Conservation (phyloP, 2,797 vertebrate species). For the Vireo griseus region DNA sequence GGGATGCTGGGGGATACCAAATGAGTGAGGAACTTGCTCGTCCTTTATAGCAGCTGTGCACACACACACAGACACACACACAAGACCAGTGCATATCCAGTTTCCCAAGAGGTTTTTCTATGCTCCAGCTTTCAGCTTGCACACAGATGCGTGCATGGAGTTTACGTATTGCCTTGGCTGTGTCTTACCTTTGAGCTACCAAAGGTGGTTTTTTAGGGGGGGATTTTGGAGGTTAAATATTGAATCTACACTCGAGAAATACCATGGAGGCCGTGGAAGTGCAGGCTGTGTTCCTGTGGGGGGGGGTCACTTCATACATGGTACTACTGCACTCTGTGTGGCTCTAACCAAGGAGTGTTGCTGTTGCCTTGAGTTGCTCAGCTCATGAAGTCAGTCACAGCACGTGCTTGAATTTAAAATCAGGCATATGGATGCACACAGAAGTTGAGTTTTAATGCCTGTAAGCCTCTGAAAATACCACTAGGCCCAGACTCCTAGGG, state of each 20-base stretch:
- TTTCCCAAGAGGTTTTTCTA: neutral
- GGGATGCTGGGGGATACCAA: neutral
- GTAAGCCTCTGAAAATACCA: neutral
- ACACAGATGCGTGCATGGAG: rapidly evolving
- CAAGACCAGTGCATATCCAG: neutral
- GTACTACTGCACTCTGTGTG: rapidly evolving
- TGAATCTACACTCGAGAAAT: neutral
- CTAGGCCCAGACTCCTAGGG: neutral
- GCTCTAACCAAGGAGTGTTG: neutral
- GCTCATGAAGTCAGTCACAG: neutral
- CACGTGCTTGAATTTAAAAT: neutral
- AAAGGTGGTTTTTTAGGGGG: neutral
- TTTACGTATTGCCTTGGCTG: neutral
- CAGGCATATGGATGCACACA: neutral
- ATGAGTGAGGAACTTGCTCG: neutral
- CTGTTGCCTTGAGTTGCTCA: neutral
- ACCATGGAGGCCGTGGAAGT: rapidly evolving
- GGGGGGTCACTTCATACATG: rapidly evolving
- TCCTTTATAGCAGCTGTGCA: neutral
- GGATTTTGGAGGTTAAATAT: neutral
- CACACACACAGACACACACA: neutral
- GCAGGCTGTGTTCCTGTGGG: neutral
- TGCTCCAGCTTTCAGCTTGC: neutral
- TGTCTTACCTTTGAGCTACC: neutral
- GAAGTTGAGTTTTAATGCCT: neutral